These are phyloP conservation scores for Saccostrea cuccullata DNA, from an alignment of 1,140 invertebrate species.

Conservation along the genomic window DNA sequence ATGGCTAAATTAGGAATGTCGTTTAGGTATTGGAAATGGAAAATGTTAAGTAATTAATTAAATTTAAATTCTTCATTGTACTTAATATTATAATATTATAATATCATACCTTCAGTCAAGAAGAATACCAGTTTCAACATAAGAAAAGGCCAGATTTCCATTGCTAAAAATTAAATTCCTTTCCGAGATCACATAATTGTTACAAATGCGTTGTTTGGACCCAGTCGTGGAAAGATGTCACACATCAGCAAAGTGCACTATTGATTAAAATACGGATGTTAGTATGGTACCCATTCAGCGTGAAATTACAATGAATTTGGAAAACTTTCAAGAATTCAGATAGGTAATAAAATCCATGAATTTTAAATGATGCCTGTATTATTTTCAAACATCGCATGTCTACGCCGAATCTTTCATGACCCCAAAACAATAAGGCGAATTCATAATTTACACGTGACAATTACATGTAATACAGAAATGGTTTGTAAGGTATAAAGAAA, in stretches of 20 bases:
- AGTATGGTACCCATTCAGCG: neutral
- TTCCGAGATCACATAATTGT: too few species aligned
- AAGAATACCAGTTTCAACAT: neutral
- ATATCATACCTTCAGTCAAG: neutral
- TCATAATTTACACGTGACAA: too few species aligned
- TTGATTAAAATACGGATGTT: neutral
- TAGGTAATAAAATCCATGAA: neutral
- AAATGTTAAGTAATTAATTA: too few species aligned
- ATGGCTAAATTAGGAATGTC: too few species aligned
- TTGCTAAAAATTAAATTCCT: neutral
- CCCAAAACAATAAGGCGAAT: too few species aligned
- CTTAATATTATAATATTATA: neutral
- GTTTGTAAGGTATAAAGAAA: too few species aligned
- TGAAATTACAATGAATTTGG: neutral
- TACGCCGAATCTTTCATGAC: neutral
- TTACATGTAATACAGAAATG: too few species aligned
- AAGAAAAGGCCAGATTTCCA: neutral
- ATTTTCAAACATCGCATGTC: neutral
- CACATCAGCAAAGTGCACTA: neutral
- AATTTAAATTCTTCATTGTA: too few species aligned
- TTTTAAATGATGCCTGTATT: neutral
- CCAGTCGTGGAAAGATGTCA: neutral
- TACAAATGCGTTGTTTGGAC: neutral
- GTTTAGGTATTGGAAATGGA: too few species aligned
- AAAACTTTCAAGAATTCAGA: neutral